Percentiles rank a stretch among this genome's conserved stretches.
phyloP scores from a whole-genome alignment of 2,888 invertebrate species.

The Eupsilia transversa region DNA sequence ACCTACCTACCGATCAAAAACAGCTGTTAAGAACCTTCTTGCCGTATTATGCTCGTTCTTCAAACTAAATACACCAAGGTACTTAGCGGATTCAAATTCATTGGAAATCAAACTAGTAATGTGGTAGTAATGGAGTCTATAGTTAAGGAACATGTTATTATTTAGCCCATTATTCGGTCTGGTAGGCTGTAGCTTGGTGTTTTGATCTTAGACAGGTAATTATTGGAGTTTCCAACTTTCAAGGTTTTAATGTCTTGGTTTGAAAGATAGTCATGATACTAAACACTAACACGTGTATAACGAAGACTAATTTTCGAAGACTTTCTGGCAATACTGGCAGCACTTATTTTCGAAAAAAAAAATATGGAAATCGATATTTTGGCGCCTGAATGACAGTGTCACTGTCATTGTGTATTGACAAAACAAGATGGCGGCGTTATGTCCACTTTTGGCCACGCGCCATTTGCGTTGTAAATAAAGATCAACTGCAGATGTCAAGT shows the following conservation, averaged over 20 bases:
- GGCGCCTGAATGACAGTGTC: neutral
- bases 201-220: conserved; percentile 16
- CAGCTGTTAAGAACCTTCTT: neutral
- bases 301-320: neutral
- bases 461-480: no score
- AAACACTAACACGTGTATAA: neutral
- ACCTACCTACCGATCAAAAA: conserved; percentile 3
- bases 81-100: neutral
- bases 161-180: conserved; percentile 49
- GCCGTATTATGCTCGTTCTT: neutral
- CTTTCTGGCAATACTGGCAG: neutral
- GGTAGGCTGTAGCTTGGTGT: conserved; percentile 41
- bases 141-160: conserved; percentile 29
- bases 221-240: conserved; percentile 40
- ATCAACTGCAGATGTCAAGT: neutral
- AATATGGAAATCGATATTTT: neutral
- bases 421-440: neutral
- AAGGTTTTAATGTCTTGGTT: conserved; percentile 32
- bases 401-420: neutral
- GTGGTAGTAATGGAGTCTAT: neutral
- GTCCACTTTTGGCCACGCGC: neutral
- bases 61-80: neutral
- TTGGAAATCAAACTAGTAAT: neutral
- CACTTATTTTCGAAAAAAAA: neutral
- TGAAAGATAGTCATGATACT: neutral